A percentile compares a stretch with the other conserved stretches of the same genome.
phyloP scores from a whole-genome alignment of 2,797 vertebrate species.

The Ptychadena robeensis region DNA sequence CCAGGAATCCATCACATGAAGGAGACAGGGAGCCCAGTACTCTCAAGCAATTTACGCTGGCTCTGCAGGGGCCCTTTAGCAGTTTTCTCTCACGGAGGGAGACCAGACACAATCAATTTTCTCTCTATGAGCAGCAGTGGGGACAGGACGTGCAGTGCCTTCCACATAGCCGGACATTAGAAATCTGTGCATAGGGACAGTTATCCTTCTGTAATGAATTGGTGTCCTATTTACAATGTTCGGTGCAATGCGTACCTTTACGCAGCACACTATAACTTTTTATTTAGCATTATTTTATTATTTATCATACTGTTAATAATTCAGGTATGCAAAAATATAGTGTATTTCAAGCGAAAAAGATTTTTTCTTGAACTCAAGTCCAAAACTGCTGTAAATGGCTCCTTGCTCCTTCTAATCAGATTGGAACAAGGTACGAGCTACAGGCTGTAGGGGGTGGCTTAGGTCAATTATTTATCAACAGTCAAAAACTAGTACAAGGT shows the following conservation, averaged over 20 bases:
- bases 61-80: constrained; percentile 56
- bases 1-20: constrained; percentile 21
- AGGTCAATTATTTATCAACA: too few relatives aligned
- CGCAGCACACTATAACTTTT: not conserved
- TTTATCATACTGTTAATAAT: not conserved
- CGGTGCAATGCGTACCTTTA: not conserved
- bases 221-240: not conserved
- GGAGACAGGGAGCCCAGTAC: constrained; percentile 3
- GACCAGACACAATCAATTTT: constrained; percentile 56
- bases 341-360: too few relatives aligned
- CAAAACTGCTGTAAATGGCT: too few relatives aligned
- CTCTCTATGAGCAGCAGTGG: constrained; percentile 45
- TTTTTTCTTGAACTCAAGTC: too few relatives aligned
- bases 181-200: not conserved
- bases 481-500: too few relatives aligned
- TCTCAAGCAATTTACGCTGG: constrained; percentile 43
- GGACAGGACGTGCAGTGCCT: constrained; percentile 28
- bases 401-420: too few relatives aligned
- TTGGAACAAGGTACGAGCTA: too few relatives aligned
- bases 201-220: not conserved
- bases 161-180: constrained; percentile 19
- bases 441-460: too few relatives aligned
- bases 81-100: constrained; percentile 57
- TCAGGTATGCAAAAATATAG: not conserved
- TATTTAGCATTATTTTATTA: not conserved